phyloP scores from a whole-genome alignment of 2,113 vertebrate genomes.

The Bambusicola thoracicus region DNA sequence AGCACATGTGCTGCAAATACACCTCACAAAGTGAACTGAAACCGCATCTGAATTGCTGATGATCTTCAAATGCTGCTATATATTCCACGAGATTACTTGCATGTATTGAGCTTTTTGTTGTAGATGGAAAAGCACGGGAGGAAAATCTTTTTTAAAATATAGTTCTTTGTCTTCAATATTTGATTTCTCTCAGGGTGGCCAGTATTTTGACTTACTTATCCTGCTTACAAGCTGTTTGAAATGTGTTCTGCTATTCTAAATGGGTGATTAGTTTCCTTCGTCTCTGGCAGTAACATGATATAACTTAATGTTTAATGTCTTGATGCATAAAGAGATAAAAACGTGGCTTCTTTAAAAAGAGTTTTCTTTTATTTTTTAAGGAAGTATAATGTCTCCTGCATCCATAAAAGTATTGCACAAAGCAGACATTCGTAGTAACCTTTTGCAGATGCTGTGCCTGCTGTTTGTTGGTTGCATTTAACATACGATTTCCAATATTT shows the following conservation, averaged over 20 bases:
- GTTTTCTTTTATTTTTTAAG: constrained; percentile 55
- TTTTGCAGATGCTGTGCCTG: constrained; percentile 49
- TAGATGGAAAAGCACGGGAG: constrained; percentile 74
- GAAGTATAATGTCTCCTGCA: constrained; percentile 55
- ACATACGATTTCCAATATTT: constrained; percentile 1
- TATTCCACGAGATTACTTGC: constrained; percentile 73
- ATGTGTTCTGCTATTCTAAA: constrained; percentile 70
- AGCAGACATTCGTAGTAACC: constrained; percentile 60
- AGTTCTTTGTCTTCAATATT: constrained; percentile 73
- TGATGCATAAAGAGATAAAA: constrained; percentile 67
- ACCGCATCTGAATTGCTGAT: constrained; percentile 64
- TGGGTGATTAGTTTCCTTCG: constrained; percentile 70
- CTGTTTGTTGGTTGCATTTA: constrained; percentile 50
- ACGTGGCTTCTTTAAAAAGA: constrained; percentile 67
- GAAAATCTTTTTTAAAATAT: constrained; percentile 59
- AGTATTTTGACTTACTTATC: constrained; percentile 77
- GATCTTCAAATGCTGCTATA: constrained; percentile 78
- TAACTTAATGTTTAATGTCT: constrained; percentile 73
- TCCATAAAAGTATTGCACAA: constrained; percentile 40
- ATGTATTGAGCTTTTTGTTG: constrained; percentile 73
- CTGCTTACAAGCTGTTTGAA: constrained; percentile 74
- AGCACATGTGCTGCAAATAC: constrained; percentile 57
- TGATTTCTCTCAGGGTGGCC: constrained; percentile 82
- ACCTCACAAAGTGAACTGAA: constrained; percentile 65
- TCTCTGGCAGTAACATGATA: constrained; percentile 72